Evolutionary conservation across 2,797 vertebrate species (phyloP).

Genomic region (Cyprinella venusta): DNA sequence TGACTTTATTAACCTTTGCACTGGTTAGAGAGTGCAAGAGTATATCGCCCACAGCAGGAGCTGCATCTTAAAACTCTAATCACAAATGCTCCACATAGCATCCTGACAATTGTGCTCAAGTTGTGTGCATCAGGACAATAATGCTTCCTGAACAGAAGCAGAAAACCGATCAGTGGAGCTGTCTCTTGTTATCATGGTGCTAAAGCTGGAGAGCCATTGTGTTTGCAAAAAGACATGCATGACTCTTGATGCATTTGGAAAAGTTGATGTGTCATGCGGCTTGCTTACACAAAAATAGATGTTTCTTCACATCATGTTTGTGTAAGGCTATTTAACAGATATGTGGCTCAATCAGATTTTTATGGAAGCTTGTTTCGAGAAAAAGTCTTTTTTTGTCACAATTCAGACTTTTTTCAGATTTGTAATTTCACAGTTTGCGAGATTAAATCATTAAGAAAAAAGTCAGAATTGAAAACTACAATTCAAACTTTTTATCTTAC

Average conservation of each 20-base stretch:
- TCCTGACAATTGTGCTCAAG: slow-evolving; percentile 11
- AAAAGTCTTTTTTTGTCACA: not conserved
- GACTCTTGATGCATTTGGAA: slow-evolving; percentile 1
- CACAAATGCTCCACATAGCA: not conserved
- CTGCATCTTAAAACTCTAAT: slow-evolving; percentile 21
- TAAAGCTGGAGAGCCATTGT: slow-evolving; percentile 10
- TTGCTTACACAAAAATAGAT: slow-evolving; percentile 21
- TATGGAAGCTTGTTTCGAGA: not conserved
- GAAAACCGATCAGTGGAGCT: slow-evolving; percentile 30
- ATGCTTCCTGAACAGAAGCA: slow-evolving; percentile 29
- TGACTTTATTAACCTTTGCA: slow-evolving; percentile 28
- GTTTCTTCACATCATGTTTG: not conserved
- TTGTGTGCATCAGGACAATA: slow-evolving; percentile 14
- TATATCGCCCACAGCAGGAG: not conserved
- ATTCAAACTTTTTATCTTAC: not conserved
- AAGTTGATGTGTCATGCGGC: not conserved
- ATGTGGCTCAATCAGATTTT: not conserved
- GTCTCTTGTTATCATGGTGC: slow-evolving; percentile 18
- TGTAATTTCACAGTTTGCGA: not conserved
- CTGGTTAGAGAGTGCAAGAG: slow-evolving; percentile 7
- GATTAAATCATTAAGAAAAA: not conserved
- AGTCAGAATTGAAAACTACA: not conserved
- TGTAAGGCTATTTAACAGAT: not conserved
- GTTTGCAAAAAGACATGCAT: not conserved
- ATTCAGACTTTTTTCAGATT: too few species aligned